Conservation (phyloP, 2,113 vertebrate genomes). For the Amphiprion ocellaris region DNA sequence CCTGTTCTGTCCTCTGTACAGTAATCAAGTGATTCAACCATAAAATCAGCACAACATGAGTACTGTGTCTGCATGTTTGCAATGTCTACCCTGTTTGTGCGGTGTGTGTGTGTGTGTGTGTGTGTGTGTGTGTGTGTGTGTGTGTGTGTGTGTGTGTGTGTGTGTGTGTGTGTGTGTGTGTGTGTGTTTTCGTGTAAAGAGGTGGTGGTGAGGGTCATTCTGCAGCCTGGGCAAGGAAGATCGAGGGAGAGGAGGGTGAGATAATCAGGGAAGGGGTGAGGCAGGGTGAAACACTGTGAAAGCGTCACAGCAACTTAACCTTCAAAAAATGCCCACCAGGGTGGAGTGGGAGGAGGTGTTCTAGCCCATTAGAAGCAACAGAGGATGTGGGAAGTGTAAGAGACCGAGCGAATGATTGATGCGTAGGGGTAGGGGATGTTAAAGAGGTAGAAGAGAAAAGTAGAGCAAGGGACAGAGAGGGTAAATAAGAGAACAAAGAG, state of each 20-base stretch:
- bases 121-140: no score
- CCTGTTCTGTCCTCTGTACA: conserved; percentile 38
- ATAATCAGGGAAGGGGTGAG: conserved; percentile 25
- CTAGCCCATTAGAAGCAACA: conserved; percentile 50
- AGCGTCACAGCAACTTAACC: conserved; percentile 78
- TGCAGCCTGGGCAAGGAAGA: conserved; percentile 27
- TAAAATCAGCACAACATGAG: conserved; percentile 49
- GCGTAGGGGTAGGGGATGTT: conserved; percentile 36
- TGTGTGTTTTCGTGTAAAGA: not conserved
- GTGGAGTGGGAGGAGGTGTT: conserved; percentile 59
- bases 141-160: no score
- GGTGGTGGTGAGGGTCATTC: conserved; percentile 38
- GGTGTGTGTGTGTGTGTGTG: no score
- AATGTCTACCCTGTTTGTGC: not conserved
- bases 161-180: no score
- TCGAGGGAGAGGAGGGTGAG: conserved; percentile 36
- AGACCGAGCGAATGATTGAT: conserved; percentile 50
- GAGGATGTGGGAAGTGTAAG: conserved; percentile 15
- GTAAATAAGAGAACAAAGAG: conserved; percentile 52
- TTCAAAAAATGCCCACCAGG: conserved; percentile 76
- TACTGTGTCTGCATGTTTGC: not conserved
- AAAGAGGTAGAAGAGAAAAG: conserved; percentile 46
- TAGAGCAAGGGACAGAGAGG: conserved; percentile 22
- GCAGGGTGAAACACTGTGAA: conserved; percentile 44
- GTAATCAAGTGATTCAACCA: conserved; percentile 73